Base-by-base conservation (phyloP, 2,113 vertebrate species). In the Alces alces region DNA sequence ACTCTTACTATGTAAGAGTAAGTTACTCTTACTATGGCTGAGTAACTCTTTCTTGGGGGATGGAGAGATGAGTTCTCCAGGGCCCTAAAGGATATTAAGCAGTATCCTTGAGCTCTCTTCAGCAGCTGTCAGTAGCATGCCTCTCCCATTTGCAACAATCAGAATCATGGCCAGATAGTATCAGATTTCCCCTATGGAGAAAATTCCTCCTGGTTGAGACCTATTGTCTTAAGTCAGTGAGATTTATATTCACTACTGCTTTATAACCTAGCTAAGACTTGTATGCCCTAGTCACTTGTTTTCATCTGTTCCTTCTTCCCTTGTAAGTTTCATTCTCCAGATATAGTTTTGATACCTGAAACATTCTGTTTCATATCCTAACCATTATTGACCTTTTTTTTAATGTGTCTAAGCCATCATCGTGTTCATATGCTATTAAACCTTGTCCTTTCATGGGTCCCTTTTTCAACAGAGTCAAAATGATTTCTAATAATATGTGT, bases 331-430 rank as follows among this genome's bases (percentile, higher is more conserved):
- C 84, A 93, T 94, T 96, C 21, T 93, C 6, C 36, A 78, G 39
- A 57, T 30, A 58, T 14, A 39, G 23, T 86, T 96, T 94, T 88
- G 43, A 93, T 80, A 33, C 86, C 9, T 92, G 55, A 93, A 91
- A 92, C 25, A 50, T 64, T 87, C 17, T 64, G 4, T 95, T 97
- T 95, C 91, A 64, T 50, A 82, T 45, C 23, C 47, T 84, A 58
- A 89, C n/a, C 54, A 15, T 80, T 76, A 27, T 73, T 78, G 0
- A 83, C 5, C 3, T 66, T 88, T 92, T 95, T 85, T 95, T 85
- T 57, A 50, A 57, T 95, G 39, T 73, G 61, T 92, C 90, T 96
- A 94, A 64, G 25, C n/a, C 76, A 30, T 93, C 47, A 80, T 97
- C 95, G 39, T 78, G 19, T 92, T 93, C 64, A 82, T 76, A 84